Base-by-base conservation (phyloP, 2,113 vertebrate species). In the Gallinago jamesoni region DNA sequence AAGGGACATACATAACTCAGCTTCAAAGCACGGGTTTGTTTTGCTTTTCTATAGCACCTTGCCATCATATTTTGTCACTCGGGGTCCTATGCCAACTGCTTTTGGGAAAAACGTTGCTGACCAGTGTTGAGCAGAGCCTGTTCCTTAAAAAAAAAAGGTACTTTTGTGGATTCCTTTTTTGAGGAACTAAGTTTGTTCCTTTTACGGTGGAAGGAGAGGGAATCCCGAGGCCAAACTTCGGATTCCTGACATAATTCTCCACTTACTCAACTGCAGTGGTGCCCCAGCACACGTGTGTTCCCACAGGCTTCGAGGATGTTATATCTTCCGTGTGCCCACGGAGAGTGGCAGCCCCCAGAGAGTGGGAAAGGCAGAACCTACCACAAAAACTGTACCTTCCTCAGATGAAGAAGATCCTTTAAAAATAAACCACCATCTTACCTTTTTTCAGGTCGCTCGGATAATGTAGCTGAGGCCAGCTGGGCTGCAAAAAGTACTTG, bases 221-320 rank as follows among this genome's bases (percentile, higher is more conserved):
- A 94, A 90, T 95, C 79, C 93, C 91, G 37, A 77, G 56, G 74
- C 56, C 57, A 70, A 66, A 35, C 27, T 83, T 73, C 41, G 75
- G 80, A 90, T 96, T 95, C 76, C 89, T 91, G 89, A 33, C 63
- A 87, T 87, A 93, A 90, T 90, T 97, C 41, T 80, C 70, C 85
- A 78, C 80, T 85, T 85, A 48, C 80, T 84, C 52, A 69, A 14
- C 30, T 28, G 25, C 52, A 69, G 84, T 77, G 66, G 57, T 79
- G 20, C 5, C 74, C 47, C 73, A 79, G 76, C 39, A 11, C 4
- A 69, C 84, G 67, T 84, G 7, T 0, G 12, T 92, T 90, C 84
- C 84, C 47, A 76, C 57, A 66, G 14, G 62, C 50, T 7, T 75
- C 0, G 2, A 87, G 14, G 80, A 85, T 1, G 3, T 21, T 66